A percentile compares a stretch with the other conserved stretches of the same genome.
Conservation (phyloP, 2,113 vertebrate species). For the Corvus hawaiiensis region DNA sequence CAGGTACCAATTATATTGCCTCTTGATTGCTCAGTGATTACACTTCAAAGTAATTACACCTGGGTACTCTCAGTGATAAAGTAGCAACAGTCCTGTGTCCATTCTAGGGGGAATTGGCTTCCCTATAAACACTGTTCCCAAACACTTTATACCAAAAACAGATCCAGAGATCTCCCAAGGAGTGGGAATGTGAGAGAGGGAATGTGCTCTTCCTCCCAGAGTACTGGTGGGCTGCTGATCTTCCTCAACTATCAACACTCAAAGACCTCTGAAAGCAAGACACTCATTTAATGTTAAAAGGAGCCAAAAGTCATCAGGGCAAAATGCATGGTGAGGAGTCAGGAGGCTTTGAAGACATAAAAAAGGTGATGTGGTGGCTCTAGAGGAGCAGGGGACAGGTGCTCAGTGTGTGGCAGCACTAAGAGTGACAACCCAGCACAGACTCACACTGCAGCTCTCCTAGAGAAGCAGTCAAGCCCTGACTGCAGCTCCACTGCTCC, state of each 20-base stretch:
- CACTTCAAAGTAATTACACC: conserved; percentile 10
- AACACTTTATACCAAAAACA: neutral
- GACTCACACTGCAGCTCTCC: neutral
- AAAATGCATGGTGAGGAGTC: neutral
- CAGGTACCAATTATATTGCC: conserved; percentile 50
- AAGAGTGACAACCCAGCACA: neutral
- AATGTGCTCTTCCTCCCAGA: neutral
- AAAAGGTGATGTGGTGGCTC: neutral
- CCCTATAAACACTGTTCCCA: neutral
- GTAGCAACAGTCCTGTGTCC: neutral
- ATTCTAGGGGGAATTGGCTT: neutral
- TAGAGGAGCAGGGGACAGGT: neutral
- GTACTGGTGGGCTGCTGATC: neutral
- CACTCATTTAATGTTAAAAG: neutral
- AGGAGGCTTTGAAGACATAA: neutral
- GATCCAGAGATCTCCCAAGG: neutral
- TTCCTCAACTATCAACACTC: neutral
- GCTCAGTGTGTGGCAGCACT: neutral
- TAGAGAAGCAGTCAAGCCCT: neutral
- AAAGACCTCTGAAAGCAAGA: neutral
- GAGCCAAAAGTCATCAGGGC: neutral
- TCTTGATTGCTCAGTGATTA: conserved; percentile 24
- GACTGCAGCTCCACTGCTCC: neutral
- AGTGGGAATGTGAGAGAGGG: neutral
- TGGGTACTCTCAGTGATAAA: neutral